Evolutionary conservation across 2,113 vertebrate genomes (phyloP), one percentile per base, ranked within the genome.

Genomic region (Glaucidium brasilianum): DNA sequence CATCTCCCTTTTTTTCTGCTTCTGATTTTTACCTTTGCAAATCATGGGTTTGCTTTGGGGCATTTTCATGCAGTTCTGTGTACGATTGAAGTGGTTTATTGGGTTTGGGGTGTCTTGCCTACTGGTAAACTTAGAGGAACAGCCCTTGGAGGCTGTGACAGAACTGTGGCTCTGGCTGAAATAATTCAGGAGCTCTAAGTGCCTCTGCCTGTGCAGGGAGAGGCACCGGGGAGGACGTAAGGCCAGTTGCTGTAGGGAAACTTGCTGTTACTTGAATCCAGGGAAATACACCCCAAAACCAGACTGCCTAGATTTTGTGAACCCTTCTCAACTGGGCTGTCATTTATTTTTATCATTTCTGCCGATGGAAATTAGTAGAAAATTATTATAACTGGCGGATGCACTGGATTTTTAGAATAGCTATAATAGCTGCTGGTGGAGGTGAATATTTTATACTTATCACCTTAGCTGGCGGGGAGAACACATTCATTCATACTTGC

Each of bases 401-500:
- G 60, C 41, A 6, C 15, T 85, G 67, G 22, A 2, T 72, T 90
- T 78, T 69, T 85, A 10, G 4, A 22, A 50, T 20, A 34, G 50
- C 75, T 82, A 62, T 82, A 63, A 37, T 11, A 84, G 49, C 63
- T 86, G 59, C 59, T 5, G 1, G 39, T 4, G 7, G n/a, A 86
- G 87, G 81, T 52, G 77, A 71, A 1, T 18, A 45, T 34, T 85
- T 90, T 72, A 20, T 45, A 32, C 25, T 27, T 53, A 12, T 26
- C 69, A 20, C 29, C 29, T 30, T 21, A 34, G 63, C 47, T 67
- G 12, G 47, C 8, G 23, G 30, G 63, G 43, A 64, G 52, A 72
- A 47, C 5, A 2, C 4, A 1, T 56, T 34, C 4, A 1, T 60
- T 34, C 4, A 0, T n/a, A 13, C n/a, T 79, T 68, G 6, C 66